Percentiles rank a stretch among this genome's conserved stretches.
Evolutionary conservation across 1,140 invertebrate species (phyloP).

Genomic region (Drosophila gunungcola): DNA sequence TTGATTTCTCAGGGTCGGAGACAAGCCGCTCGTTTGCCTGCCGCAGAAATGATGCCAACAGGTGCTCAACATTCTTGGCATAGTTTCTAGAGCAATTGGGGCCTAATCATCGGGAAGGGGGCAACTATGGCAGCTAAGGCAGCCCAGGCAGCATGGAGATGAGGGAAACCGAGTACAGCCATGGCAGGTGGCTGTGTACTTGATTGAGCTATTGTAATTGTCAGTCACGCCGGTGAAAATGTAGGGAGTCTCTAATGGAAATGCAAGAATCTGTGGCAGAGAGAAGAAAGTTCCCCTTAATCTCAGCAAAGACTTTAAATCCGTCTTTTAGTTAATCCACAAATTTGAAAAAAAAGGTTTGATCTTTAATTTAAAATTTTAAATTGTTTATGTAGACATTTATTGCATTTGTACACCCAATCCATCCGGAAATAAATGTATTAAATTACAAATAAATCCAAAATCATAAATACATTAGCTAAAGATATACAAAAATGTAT

Average conservation of each 20-base stretch:
- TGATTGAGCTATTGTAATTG: conserved; percentile 64
- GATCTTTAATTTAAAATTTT: no score
- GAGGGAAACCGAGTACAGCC: conserved; percentile 1
- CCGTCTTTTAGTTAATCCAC: not conserved
- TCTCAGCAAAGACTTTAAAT: not conserved
- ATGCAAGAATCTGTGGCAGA: conserved; percentile 11
- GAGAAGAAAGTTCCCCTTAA: conserved; percentile 13
- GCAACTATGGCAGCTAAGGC: no score
- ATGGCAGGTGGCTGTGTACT: conserved; percentile 35
- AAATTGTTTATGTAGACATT: no score
- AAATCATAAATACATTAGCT: no score
- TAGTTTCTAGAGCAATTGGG: conserved; percentile 56
- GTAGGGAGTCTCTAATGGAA: not conserved
- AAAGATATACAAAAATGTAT: no score
- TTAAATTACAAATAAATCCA: no score
- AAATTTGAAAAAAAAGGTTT: no score
- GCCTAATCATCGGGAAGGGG: conserved; percentile 28
- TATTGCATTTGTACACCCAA: no score
- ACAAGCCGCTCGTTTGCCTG: conserved; percentile 39
- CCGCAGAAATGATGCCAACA: conserved; percentile 54
- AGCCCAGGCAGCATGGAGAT: not conserved
- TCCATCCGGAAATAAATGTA: no score
- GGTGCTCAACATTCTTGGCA: conserved; percentile 66
- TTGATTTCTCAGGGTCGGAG: conserved; percentile 61
- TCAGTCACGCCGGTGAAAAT: conserved; percentile 11